Base-by-base conservation (phyloP, 2,888 invertebrate species). In the Agrochola litura region DNA sequence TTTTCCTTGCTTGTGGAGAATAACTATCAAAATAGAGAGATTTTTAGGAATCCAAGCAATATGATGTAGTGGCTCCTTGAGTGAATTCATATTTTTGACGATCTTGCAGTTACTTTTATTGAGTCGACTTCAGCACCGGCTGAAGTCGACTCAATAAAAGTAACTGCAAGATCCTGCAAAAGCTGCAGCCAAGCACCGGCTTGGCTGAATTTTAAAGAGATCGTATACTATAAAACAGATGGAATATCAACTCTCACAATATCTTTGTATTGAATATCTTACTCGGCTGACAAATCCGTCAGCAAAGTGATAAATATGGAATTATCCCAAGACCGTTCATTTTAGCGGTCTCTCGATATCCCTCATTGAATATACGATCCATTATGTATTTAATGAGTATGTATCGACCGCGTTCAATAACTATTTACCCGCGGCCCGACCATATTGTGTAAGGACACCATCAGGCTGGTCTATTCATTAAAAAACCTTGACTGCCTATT, bases 401-500 rank as follows among this genome's bases (percentile, higher is more conserved):
- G 56, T 76, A 65, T 61, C 64, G 69, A 72, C 76, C 61, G 65
- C 68, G 84, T 73, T 77, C 73, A 64, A 77, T 82, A 63, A 63
- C 58, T 72, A 69, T 79, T 73, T 73, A 83, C 56, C 66, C 61
- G 67, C 70, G 25, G 37, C 69, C 71, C 66, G 64, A 43, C 68
- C 43, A 79, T 83, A 83, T 80, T 88, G 77, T 86, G 75, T 85
- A 70, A 79, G 80, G 74, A 83, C 82, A 41, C 76, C 71, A 84
- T 79, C 66, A 71, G 63, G 74, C 73, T 71, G 66, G 73, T 66
- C 76, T 86, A 81, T 84, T 75, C 52, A 79, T 71, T 63, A 52
- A 75, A 75, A 68, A 85, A 74, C 87, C 87, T 87, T 87, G 86
- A 78, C 74, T 61, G 63, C 19, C 56, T 77, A 61, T 86, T 81